Percentiles rank a stretch among this genome's conserved stretches.
These are phyloP conservation scores for Calephelis perditalis DNA, from an alignment of 2,888 invertebrate genomes.

Conservation along the genomic window DNA sequence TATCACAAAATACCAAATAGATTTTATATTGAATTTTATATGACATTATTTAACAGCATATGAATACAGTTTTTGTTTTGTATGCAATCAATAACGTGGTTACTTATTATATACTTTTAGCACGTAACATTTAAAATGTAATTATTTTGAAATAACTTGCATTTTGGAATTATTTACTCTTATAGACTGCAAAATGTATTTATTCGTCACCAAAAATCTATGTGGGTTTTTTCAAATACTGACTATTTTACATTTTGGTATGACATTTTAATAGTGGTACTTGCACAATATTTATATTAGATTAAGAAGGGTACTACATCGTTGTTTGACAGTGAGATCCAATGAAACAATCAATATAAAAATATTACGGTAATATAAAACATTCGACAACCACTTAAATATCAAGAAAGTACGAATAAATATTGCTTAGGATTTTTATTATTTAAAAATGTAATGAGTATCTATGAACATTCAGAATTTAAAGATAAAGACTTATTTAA, in stretches of 20 bases:
- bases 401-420: conserved; percentile 35
- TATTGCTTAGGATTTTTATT: conserved; percentile 63
- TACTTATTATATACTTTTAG: too few relatives aligned
- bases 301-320: conserved; percentile 4
- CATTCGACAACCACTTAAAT: conserved; percentile 13
- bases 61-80: too few relatives aligned
- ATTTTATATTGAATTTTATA: too few relatives aligned
- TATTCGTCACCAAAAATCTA: background rate
- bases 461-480: conserved; percentile 33
- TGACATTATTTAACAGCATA: too few relatives aligned
- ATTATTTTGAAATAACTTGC: too few relatives aligned
- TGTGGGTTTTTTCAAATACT: background rate
- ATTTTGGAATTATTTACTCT: too few relatives aligned
- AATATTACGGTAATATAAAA: conserved; percentile 20
- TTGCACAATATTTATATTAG: background rate
- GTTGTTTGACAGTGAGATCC: conserved; percentile 17
- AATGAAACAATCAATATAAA: conserved; percentile 16
- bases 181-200: too few relatives aligned
- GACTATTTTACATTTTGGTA: background rate
- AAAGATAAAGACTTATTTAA: conserved; percentile 39
- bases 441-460: conserved; percentile 41
- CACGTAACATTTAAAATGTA: too few relatives aligned
- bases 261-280: background rate
- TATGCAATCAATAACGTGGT: too few relatives aligned
- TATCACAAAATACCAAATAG: background rate